Percentiles rank a stretch among this genome's conserved stretches.
These are phyloP conservation scores for Irena cyanogastra DNA, from an alignment of 2,113 vertebrate genomes.

Conservation along the genomic window DNA sequence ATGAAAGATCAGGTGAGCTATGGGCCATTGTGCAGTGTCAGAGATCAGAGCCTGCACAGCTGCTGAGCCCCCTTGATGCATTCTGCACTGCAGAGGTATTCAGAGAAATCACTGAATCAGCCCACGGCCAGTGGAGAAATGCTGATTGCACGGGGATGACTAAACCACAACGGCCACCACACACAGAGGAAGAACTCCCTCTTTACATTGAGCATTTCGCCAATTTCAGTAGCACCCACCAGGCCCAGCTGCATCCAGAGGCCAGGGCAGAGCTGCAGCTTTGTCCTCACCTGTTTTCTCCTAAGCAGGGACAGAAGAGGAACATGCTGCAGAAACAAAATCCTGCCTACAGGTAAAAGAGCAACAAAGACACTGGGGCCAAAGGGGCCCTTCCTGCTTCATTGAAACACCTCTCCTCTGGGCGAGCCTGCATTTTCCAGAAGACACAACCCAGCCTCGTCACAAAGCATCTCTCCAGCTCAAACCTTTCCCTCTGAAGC, in stretches of 20 bases:
- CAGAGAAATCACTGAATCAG: neutral
- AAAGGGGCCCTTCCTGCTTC: neutral
- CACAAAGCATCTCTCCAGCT: neutral
- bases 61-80: neutral
- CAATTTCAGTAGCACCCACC: accelerated
- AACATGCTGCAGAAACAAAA: neutral
- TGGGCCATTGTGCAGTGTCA: neutral
- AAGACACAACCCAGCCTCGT: neutral
- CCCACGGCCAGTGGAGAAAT: neutral
- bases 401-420: neutral
- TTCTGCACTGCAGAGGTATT: neutral
- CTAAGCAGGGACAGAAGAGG: neutral
- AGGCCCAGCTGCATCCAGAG: neutral
- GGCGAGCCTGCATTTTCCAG: neutral
- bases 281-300: accelerated
- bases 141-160: neutral
- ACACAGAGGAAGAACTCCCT: neutral
- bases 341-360: neutral
- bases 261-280: neutral
- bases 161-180: neutral
- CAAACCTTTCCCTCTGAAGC: neutral
- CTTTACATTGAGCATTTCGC: neutral
- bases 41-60: neutral
- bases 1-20: neutral
- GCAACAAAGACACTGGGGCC: neutral